These are phyloP conservation scores for Torymus auratus DNA, from an alignment of 2,888 invertebrate species.

Conservation along the genomic window DNA sequence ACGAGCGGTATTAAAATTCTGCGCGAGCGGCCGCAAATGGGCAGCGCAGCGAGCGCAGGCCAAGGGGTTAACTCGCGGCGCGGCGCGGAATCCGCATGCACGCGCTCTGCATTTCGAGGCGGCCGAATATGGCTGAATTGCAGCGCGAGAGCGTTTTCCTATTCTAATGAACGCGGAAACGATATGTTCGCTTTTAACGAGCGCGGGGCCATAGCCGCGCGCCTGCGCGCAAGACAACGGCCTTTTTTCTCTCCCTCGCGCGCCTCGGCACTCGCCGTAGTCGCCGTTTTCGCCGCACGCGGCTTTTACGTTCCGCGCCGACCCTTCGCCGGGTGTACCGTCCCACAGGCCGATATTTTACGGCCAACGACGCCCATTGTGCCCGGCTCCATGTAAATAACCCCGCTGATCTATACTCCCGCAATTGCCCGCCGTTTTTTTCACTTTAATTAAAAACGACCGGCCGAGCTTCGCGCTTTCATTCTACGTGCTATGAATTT, in stretches of 20 bases:
- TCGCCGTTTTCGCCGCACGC: neutral
- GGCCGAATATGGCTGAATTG: slow-evolving; percentile 35
- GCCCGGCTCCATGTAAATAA: slow-evolving; percentile 34
- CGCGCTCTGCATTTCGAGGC: slow-evolving; percentile 21
- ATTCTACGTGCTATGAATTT: no score
- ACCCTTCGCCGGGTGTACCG: neutral
- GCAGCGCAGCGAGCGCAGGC: slow-evolving; percentile 18
- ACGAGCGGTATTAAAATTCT: slow-evolving; percentile 43
- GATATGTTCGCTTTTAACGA: slow-evolving; percentile 62
- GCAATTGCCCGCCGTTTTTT: neutral
- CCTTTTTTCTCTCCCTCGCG: neutral
- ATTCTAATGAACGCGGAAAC: slow-evolving; percentile 69
- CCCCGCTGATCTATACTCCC: slow-evolving; percentile 11
- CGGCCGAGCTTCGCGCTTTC: neutral
- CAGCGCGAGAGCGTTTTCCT: slow-evolving; percentile 55
- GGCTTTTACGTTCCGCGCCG: neutral
- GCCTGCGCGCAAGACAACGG: no score
- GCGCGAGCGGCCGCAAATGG: slow-evolving; percentile 7
- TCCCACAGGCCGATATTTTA: slow-evolving; percentile 31
- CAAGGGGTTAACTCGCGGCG: slow-evolving; percentile 31
- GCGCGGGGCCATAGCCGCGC: slow-evolving; percentile 23
- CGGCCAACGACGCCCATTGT: slow-evolving; percentile 25
- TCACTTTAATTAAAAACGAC: slow-evolving; percentile 31
- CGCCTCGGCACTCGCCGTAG: neutral
- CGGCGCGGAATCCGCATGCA: neutral